phyloP scores from a whole-genome alignment of 2,113 vertebrate species.

The Aphelocoma coerulescens region DNA sequence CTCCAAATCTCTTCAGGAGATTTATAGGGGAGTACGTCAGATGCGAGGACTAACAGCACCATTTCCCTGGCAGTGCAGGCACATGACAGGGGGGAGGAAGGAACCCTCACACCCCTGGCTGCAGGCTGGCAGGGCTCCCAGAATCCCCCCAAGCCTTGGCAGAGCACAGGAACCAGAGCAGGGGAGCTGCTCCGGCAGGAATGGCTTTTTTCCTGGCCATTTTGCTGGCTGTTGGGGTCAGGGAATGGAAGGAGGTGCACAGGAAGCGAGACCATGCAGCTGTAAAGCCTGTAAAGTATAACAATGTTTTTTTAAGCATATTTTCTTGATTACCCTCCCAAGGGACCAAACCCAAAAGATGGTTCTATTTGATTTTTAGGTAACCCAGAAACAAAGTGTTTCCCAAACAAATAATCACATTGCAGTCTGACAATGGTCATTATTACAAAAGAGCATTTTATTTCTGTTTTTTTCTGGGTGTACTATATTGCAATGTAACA shows the following conservation, averaged over 20 bases:
- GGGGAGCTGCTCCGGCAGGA: background rate
- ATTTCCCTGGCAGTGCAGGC: background rate
- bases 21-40: background rate
- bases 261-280: background rate
- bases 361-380: background rate
- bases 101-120: background rate
- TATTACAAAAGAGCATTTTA: slow-evolving; percentile 72
- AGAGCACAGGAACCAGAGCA: fast-evolving
- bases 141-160: background rate
- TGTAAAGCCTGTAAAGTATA: background rate
- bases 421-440: slow-evolving; percentile 1
- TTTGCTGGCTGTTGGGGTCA: background rate
- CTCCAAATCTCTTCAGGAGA: background rate
- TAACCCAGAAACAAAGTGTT: slow-evolving; percentile 9
- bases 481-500: slow-evolving; percentile 35
- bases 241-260: background rate
- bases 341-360: background rate
- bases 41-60: background rate
- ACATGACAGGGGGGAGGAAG: fast-evolving
- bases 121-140: background rate
- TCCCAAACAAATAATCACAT: slow-evolving; percentile 42
- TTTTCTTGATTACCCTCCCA: background rate
- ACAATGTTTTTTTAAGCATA: background rate
- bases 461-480: slow-evolving; percentile 58
- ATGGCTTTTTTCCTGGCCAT: background rate